Conservation (phyloP, 1,140 invertebrate genomes). For the Araneus ventricosus region DNA sequence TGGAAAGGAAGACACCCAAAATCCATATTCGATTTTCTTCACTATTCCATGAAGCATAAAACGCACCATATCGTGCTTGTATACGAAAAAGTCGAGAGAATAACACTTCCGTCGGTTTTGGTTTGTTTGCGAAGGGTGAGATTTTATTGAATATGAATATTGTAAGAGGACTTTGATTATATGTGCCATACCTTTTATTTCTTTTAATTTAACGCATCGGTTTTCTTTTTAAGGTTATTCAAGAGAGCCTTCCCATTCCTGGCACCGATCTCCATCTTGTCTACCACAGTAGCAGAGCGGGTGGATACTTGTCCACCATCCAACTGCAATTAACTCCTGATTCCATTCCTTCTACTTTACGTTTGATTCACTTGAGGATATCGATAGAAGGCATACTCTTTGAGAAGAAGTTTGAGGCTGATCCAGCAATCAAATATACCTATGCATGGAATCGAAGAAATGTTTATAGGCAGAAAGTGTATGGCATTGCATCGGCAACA, state of each 20-base stretch:
- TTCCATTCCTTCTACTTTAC: constrained; percentile 78
- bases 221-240: constrained; percentile 88
- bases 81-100: no score
- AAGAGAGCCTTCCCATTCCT: constrained; percentile 95
- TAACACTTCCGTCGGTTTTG: no score
- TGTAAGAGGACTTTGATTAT: no score
- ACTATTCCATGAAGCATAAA: no score
- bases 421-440: constrained; percentile 81
- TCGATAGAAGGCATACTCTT: constrained; percentile 81
- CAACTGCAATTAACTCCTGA: constrained; percentile 81
- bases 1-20: no score
- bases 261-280: constrained; percentile 84
- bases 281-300: constrained; percentile 80
- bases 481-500: constrained; percentile 89
- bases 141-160: no score
- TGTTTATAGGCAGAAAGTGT: constrained; percentile 85
- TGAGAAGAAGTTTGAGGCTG: constrained; percentile 81
- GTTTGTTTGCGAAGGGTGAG: no score
- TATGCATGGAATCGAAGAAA: constrained; percentile 82
- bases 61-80: no score
- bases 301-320: constrained; percentile 81
- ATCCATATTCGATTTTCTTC: no score
- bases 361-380: constrained; percentile 79
- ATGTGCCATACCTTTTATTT: no score
- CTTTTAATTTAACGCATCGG: no score